Percentiles rank a stretch among this genome's conserved stretches.
These are phyloP conservation scores for Silurus glanis DNA, from an alignment of 2,113 vertebrate genomes.

Conservation along the genomic window DNA sequence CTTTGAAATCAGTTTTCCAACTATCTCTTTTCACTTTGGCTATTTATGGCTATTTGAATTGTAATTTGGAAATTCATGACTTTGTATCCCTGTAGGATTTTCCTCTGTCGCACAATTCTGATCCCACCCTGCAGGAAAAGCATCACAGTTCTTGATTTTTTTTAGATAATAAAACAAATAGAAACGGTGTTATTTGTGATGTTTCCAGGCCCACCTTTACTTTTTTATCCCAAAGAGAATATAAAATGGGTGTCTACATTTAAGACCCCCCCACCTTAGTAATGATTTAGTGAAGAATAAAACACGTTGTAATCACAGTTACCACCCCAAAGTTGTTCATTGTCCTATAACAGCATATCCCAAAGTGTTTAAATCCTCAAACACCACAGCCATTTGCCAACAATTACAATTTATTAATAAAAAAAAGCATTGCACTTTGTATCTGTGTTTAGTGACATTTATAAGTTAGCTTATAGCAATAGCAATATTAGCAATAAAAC, in stretches of 20 bases:
- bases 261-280: neutral
- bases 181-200: neutral
- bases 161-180: neutral
- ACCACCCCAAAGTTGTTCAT: too few species aligned
- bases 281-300: neutral
- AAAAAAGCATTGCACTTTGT: too few species aligned
- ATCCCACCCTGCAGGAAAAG: constrained; percentile 17
- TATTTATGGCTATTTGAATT: neutral
- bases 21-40: neutral
- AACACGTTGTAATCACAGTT: neutral
- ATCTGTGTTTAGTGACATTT: too few species aligned
- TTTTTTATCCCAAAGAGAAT: constrained; percentile 48
- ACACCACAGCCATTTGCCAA: too few species aligned
- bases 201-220: constrained; percentile 46
- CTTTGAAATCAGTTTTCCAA: neutral
- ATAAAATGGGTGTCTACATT: constrained; percentile 50
- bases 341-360: neutral
- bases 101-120: neutral
- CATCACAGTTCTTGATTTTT: neutral
- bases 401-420: too few species aligned
- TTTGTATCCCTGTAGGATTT: neutral
- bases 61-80: neutral
- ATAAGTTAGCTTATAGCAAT: too few species aligned
- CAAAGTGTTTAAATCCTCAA: neutral
- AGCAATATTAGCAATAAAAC: too few species aligned